Base-by-base conservation (phyloP, 2,797 vertebrate genomes). In the Siniperca obscura region DNA sequence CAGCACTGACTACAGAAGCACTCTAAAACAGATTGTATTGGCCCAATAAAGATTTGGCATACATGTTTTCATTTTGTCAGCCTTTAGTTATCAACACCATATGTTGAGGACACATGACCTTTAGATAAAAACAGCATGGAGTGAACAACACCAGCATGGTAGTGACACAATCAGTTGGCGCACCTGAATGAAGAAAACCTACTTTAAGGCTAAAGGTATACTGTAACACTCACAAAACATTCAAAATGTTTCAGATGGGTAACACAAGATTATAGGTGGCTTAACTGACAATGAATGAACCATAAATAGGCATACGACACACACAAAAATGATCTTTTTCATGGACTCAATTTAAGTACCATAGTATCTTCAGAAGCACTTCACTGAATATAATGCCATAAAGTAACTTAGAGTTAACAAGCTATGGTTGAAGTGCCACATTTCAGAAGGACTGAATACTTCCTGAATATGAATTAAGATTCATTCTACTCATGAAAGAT, bases 1-100 rank as follows among this genome's bases (percentile, higher is more conserved):
- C 90, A 92, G 86, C 78, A 83, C 30, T 76, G 81, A 89, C 86
- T 85, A 88, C 81, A 78, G 79, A 93, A 90, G 85, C 85, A 87
- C 82, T 91, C 64, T 86, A 68, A 79, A 78, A 90, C 68, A 76
- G 48, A 77, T 40, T 59, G 36, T 72, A 62, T 38, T 85, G 68
- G 71, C 79, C 84, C 61, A 71, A 34, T 64, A 78, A 53, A 64
- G 34, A 60, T 70, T 81, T 89, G 89, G 80, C 89, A 80, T 70
- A 6, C 27, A 76, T 2, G 21, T 75, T 64, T 66, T 72, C 38
- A 70, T 73, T 85, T 56, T 61, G 30, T 86, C 68, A 72, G 50
- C 74, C 55, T 83, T 73, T 27, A 74, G 53, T 76, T 36, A 34
- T 82, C 59, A 62, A 59, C 68, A 72, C 70, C 40, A 74, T 65